phyloP scores from a whole-genome alignment of 2,113 vertebrate genomes.

The Xiphophorus couchianus region DNA sequence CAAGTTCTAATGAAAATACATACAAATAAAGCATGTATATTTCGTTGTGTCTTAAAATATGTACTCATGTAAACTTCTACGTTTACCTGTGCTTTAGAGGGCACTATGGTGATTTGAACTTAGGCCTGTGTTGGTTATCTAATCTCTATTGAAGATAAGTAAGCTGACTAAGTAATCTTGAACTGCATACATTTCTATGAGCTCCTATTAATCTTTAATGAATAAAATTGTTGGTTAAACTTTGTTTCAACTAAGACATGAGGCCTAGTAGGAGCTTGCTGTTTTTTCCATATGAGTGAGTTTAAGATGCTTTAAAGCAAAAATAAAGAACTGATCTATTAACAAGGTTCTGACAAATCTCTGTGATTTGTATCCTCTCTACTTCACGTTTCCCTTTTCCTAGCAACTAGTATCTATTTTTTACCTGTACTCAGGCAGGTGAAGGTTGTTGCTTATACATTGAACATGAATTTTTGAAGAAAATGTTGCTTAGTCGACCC shows the following conservation, averaged over 20 bases:
- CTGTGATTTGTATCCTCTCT: not conserved
- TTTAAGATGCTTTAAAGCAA: not conserved
- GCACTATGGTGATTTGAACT: too few species aligned
- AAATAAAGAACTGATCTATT: not conserved
- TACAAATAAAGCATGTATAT: not conserved
- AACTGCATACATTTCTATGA: not conserved
- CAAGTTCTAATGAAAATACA: not conserved
- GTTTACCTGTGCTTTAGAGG: not conserved
- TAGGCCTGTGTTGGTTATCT: not conserved
- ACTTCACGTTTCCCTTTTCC: not conserved
- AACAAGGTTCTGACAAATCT: not conserved
- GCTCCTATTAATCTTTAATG: not conserved
- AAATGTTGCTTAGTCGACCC: not conserved
- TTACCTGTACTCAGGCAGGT: not conserved
- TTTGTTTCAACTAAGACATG: not conserved
- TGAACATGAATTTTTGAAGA: not conserved
- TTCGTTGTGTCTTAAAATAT: not conserved
- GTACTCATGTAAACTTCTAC: not conserved
- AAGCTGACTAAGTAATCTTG: not conserved
- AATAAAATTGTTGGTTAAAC: not conserved
- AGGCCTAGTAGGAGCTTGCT: not conserved
- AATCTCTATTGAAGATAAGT: not conserved
- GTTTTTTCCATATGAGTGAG: not conserved
- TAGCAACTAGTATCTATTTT: not conserved
- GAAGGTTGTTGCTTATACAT: not conserved